Conservation (phyloP, 2,797 vertebrate genomes). For the Sebastes reedi region DNA sequence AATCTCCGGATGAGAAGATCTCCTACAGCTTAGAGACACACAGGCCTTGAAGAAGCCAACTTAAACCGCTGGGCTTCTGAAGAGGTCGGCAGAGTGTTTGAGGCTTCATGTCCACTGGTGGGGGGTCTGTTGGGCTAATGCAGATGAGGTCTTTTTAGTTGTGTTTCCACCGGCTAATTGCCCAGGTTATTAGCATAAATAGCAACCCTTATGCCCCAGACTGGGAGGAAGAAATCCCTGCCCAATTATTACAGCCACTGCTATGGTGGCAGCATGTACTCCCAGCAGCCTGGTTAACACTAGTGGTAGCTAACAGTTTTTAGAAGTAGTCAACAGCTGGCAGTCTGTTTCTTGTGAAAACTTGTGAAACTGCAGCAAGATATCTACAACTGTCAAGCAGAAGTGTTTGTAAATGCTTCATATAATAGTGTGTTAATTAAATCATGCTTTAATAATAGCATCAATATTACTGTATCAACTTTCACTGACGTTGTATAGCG, state of each 20-base stretch:
- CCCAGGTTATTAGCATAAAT: conserved; percentile 80
- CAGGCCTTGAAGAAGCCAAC: conserved; percentile 18
- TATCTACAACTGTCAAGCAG: neutral
- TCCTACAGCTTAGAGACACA: conserved; percentile 26
- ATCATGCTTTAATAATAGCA: neutral
- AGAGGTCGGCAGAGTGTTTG: conserved; percentile 39
- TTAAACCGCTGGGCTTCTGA: conserved; percentile 4
- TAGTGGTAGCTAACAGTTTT: conserved; percentile 45
- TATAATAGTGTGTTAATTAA: neutral
- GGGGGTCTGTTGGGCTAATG: conserved; percentile 48
- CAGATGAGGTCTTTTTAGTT: conserved; percentile 69
- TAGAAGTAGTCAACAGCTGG: conserved; percentile 40
- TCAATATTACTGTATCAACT: neutral
- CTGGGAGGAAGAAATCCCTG: conserved; percentile 78
- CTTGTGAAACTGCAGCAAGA: neutral
- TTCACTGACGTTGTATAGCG: neutral
- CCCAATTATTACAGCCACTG: conserved; percentile 80
- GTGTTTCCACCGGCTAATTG: conserved; percentile 79
- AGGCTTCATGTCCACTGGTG: conserved; percentile 21
- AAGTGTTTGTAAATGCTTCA: neutral
- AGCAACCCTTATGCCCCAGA: conserved; percentile 67
- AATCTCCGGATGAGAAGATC: conserved; percentile 29
- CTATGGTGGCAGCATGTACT: conserved; percentile 56
- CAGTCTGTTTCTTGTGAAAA: conserved; percentile 16
- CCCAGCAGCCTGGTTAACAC: conserved; percentile 67